Evolutionary conservation across 2,888 invertebrate genomes (phyloP).

Genomic region (Agrochola circellaris): DNA sequence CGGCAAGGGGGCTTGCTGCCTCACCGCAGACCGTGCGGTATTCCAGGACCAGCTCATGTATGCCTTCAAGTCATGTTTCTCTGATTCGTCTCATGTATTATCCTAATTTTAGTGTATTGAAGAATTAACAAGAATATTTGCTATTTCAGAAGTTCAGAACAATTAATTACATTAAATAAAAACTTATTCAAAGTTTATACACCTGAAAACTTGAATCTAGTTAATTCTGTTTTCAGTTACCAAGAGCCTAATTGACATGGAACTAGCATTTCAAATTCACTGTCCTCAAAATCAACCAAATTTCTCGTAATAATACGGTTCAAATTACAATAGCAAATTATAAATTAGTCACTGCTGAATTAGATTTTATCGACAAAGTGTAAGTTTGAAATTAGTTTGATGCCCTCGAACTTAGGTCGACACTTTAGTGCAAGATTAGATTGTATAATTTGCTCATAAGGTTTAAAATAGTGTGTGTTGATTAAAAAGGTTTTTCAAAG

Average conservation of each 20-base stretch:
- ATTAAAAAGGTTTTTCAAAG: slow-evolving; percentile 10
- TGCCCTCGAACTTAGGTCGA: not conserved
- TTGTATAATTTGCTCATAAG: slow-evolving; percentile 5
- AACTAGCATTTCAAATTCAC: not conserved
- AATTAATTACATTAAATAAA: not conserved
- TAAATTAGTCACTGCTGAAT: slow-evolving; percentile 4
- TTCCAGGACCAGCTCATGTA: too few relatives aligned
- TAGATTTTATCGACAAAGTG: slow-evolving; percentile 32
- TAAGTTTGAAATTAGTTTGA: slow-evolving; percentile 38
- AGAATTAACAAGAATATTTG: not conserved
- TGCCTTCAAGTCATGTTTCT: not conserved
- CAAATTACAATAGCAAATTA: slow-evolving; percentile 28
- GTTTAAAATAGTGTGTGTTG: slow-evolving; percentile 8
- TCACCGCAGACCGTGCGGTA: too few relatives aligned
- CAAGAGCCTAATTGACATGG: slow-evolving; percentile 22
- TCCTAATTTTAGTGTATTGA: not conserved
- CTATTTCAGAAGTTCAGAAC: not conserved
- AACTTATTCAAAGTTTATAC: slow-evolving; percentile 5
- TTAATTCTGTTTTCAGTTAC: slow-evolving; percentile 24
- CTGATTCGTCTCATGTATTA: not conserved
- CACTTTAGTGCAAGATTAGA: slow-evolving; percentile 2
- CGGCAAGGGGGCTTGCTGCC: too few relatives aligned
- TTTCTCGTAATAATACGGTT: not conserved
- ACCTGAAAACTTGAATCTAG: slow-evolving; percentile 6
- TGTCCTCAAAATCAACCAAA: slow-evolving; percentile 4